phyloP scores from a whole-genome alignment of 2,888 invertebrate species.

The Orchestes rusci region DNA sequence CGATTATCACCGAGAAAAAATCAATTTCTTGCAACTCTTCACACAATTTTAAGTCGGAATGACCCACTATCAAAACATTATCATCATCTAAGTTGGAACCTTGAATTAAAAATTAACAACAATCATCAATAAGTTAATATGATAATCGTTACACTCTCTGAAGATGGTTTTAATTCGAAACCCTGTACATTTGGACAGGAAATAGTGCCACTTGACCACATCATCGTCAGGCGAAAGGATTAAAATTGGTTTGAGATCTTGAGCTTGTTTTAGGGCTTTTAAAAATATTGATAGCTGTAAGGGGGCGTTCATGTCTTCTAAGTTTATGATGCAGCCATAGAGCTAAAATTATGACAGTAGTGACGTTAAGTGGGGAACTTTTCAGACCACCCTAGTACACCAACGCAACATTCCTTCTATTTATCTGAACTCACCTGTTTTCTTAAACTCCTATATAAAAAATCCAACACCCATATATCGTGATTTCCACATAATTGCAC shows the following conservation, averaged over 20 bases:
- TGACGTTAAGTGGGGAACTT: no score
- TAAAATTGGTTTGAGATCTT: constrained; percentile 27
- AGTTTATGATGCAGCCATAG: constrained; percentile 37
- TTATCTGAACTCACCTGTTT: constrained; percentile 29
- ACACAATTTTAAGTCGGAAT: constrained; percentile 31
- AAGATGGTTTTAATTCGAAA: constrained; percentile 28
- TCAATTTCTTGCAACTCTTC: constrained; percentile 28
- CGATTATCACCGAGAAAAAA: constrained; percentile 34
- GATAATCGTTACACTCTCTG: background rate
- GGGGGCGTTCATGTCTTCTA: constrained; percentile 35
- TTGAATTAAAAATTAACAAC: constrained; percentile 13
- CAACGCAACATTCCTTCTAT: no score
- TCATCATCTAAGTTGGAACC: constrained; percentile 22
- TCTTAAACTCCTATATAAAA: constrained; percentile 33
- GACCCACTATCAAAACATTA: constrained; percentile 28
- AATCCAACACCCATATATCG: constrained; percentile 33
- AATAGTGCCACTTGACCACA: constrained; percentile 34
- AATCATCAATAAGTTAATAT: background rate
- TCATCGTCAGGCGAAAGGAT: constrained; percentile 31
- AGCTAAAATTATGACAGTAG: no score
- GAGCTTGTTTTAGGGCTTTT: constrained; percentile 27
- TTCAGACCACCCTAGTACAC: no score
- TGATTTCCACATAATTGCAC: constrained; percentile 28
- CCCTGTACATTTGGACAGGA: constrained; percentile 29
- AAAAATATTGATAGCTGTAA: constrained; percentile 35